These are phyloP conservation scores for Merluccius polli DNA, from an alignment of 2,797 vertebrate genomes.

Conservation along the genomic window DNA sequence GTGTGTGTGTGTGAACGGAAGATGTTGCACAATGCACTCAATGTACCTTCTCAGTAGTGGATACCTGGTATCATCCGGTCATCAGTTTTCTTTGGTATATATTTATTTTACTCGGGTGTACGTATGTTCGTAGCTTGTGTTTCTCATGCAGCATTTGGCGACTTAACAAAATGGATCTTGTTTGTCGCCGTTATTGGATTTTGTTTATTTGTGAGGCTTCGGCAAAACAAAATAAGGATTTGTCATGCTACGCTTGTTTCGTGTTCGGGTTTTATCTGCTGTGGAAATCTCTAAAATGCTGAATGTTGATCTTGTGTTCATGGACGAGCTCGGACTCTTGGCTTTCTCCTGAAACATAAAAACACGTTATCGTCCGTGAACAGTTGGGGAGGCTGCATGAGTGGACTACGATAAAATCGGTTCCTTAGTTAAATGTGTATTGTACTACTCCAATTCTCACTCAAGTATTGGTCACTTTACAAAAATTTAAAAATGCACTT, in stretches of 20 bases:
- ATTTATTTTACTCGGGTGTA: conserved; percentile 53
- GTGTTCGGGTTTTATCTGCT: conserved; percentile 54
- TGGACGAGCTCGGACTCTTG: conserved; percentile 60
- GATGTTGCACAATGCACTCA: conserved; percentile 70
- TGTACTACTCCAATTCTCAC: conserved; percentile 77
- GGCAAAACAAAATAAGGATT: conserved; percentile 48
- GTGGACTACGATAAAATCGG: conserved; percentile 56
- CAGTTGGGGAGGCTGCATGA: conserved; percentile 84
- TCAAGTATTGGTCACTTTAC: conserved; percentile 83
- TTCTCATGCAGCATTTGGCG: conserved; percentile 49
- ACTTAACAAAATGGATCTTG: conserved; percentile 42
- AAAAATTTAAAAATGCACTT: conserved; percentile 62
- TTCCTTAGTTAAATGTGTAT: conserved; percentile 75
- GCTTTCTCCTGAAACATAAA: conserved; percentile 62
- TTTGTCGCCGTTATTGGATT: conserved; percentile 43
- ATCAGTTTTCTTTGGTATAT: conserved; percentile 39
- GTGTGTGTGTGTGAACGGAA: conserved; percentile 40
- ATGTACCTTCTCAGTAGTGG: conserved; percentile 60
- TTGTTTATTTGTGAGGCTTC: conserved; percentile 25
- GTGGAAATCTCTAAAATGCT: conserved; percentile 68
- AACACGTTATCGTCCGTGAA: conserved; percentile 72
- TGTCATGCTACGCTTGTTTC: conserved; percentile 53
- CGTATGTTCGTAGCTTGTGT: conserved; percentile 47
- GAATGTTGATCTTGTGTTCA: conserved; percentile 61
- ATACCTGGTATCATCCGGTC: conserved; percentile 57